phyloP scores from a whole-genome alignment of 2,113 vertebrate species.

The Thalassarche chlororhynchos region DNA sequence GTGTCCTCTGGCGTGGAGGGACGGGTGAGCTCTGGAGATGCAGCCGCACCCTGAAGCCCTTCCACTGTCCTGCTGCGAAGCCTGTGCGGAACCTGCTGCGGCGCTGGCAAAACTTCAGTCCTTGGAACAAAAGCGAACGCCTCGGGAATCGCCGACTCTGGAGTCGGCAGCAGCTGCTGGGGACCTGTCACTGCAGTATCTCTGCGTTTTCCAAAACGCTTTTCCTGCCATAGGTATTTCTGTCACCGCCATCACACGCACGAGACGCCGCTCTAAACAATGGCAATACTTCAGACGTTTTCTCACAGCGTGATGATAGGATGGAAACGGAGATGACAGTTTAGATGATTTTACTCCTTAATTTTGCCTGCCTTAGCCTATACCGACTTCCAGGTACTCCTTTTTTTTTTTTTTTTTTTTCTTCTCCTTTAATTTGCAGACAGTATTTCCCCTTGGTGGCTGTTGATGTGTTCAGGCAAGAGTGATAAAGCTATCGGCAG shows the following conservation, averaged over 20 bases:
- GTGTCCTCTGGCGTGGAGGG: not conserved
- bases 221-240: not conserved
- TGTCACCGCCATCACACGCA: fast-evolving
- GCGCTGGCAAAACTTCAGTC: not conserved
- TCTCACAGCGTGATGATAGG: not conserved
- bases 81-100: not conserved
- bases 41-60: too few relatives aligned
- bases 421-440: not conserved
- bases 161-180: not conserved
- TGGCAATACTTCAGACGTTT: not conserved
- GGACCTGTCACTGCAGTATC: not conserved
- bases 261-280: not conserved
- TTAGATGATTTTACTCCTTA: not conserved
- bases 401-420: too few relatives aligned
- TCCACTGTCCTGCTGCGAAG: too few relatives aligned
- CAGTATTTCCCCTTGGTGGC: not conserved
- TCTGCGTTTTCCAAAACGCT: fast-evolving
- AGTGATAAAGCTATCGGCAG: fast-evolving
- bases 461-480: not conserved
- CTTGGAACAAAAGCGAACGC: not conserved
- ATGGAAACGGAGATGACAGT: not conserved
- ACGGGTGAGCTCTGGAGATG: not conserved
- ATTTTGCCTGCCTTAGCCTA: not conserved
- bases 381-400: fast-evolving
- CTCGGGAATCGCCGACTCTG: not conserved